phyloP scores from a whole-genome alignment of 2,888 invertebrate species.

The Drosophila helvetica region DNA sequence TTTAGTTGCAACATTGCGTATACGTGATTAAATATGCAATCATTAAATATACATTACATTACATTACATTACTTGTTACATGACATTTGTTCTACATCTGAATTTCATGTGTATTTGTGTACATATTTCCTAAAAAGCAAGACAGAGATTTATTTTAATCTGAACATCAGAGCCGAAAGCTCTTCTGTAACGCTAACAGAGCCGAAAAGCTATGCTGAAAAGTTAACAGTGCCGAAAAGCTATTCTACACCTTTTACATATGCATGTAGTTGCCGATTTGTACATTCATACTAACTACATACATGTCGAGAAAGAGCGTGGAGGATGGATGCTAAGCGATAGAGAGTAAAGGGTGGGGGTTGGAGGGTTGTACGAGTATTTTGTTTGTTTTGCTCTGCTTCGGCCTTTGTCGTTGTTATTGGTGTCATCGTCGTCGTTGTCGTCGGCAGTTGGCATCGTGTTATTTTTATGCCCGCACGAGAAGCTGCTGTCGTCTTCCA shows the following conservation, averaged over 20 bases:
- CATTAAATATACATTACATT: not conserved
- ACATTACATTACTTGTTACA: not conserved
- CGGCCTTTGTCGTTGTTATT: conserved; percentile 45
- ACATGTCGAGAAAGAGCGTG: not conserved
- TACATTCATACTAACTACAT: not conserved
- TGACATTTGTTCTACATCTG: not conserved
- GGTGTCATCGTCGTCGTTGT: conserved; percentile 30
- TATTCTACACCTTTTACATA: not conserved
- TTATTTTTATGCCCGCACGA: conserved; percentile 51
- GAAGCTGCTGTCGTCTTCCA: conserved; percentile 67
- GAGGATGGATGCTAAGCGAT: not conserved
- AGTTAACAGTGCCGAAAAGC: no score
- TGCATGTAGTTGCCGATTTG: not conserved
- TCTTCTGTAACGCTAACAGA: no score
- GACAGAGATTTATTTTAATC: no score
- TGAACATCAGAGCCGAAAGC: no score
- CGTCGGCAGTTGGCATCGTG: conserved; percentile 41
- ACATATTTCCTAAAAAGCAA: no score
- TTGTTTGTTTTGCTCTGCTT: conserved; percentile 46
- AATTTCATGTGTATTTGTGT: no score
- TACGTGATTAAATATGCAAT: not conserved
- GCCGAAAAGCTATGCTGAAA: not conserved
- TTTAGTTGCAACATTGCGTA: no score
- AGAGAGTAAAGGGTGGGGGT: not conserved
- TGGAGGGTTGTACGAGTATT: conserved; percentile 38